A percentile compares a stretch with the other conserved stretches of the same genome.
Conservation (phyloP, 1,140 invertebrate genomes). For the Drosophila pruinosa region DNA sequence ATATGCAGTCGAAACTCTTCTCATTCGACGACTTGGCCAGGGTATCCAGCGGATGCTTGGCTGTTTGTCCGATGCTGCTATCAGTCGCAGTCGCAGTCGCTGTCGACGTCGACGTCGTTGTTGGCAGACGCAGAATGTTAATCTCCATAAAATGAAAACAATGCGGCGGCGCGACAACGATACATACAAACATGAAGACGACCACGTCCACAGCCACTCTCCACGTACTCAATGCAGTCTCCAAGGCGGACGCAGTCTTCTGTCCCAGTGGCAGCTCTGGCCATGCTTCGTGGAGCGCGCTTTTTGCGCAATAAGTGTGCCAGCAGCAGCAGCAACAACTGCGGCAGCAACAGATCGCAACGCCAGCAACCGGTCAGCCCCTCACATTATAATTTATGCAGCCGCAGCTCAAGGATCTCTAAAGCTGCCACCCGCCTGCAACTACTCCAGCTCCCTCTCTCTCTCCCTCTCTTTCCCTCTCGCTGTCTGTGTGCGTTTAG, state of each 20-base stretch:
- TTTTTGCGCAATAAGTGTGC: slow-evolving; percentile 81
- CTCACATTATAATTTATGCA: slow-evolving; percentile 74
- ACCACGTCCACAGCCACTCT: not conserved
- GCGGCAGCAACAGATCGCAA: slow-evolving; percentile 25
- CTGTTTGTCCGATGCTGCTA: slow-evolving; percentile 70
- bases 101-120: slow-evolving; percentile 3
- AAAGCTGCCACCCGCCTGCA: slow-evolving; percentile 11
- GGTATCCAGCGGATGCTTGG: slow-evolving; percentile 64
- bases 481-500: slow-evolving; percentile 68
- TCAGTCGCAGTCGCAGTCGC: slow-evolving; percentile 45
- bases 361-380: slow-evolving; percentile 65
- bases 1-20: not conserved
- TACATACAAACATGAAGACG: not conserved
- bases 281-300: slow-evolving; percentile 77
- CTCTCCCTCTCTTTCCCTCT: not conserved
- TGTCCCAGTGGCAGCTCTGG: slow-evolving; percentile 48
- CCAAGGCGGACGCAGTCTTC: slow-evolving; percentile 2
- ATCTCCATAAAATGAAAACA: slow-evolving; percentile 81
- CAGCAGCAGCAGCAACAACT: slow-evolving; percentile 50
- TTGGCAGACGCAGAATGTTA: slow-evolving; percentile 72
- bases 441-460: not conserved
- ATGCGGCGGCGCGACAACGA: slow-evolving; percentile 70
- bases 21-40: not conserved
- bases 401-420: slow-evolving; percentile 74
- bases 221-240: not conserved